Evolutionary conservation across 2,797 vertebrate species (phyloP), one percentile per base, ranked within the genome.

Genomic region (Mycteria americana): DNA sequence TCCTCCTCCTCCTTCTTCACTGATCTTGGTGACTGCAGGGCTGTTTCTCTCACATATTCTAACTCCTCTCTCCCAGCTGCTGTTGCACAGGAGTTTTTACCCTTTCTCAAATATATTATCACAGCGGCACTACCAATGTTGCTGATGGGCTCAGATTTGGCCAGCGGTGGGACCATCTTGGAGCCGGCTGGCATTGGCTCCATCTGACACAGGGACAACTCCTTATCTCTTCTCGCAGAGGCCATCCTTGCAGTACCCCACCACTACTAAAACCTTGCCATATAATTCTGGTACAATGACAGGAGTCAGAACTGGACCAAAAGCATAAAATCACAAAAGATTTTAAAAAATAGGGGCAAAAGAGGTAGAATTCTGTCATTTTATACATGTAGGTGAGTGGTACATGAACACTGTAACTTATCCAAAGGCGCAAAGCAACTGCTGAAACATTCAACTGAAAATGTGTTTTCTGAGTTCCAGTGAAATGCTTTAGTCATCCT

Each of bases 101-200:
- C 13, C 16, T 63, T 56, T 39, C 22, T n/a, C 46, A 39, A 35
- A 24, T 35, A 41, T 13, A 4, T 56, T 35, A 27, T 39, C 4
- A 48, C 13, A 63, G 48, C 56, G 11, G 7, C 1, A 0, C 10
- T 50, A 43, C 60, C 6, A n/a, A 4, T 7, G 5, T 12, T 45
- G 8, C 18, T 67, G 31, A 11, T 28, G 24, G 45, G 35, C 17
- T 81, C 10, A 11, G 31, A 7, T n/a, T 39, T 41, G 45, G n/a
- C 31, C 24, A 74, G 35, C 0, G 0, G 9, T 0, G 5, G 19
- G 11, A 24, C 27, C 7, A 3, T 41, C 24, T 62, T 56, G 23
- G 13, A 54, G 30, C 23, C 1, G 0, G 11, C 24, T 86, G 59
- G 15, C 21, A 39, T 9, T 67, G 27, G 21, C 4, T 81, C 15